Percentiles rank a stretch among this genome's conserved stretches.
phyloP scores from a whole-genome alignment of 2,888 invertebrate genomes.

The Cistogaster globosa region DNA sequence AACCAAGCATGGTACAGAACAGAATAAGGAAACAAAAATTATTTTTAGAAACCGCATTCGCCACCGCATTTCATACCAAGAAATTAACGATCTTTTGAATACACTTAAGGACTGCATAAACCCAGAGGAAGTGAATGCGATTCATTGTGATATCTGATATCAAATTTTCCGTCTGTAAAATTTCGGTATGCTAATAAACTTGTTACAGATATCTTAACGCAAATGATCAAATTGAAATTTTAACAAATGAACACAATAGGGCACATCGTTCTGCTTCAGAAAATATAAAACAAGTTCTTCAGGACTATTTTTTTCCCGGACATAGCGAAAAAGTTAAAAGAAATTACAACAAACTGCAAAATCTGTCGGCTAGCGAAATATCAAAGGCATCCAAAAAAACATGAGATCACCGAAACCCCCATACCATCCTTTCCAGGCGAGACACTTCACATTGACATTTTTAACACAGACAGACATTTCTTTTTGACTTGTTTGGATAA shows the following conservation, averaged over 20 bases:
- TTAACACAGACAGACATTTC: neutral
- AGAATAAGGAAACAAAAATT: neutral
- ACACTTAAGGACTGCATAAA: conserved; percentile 14
- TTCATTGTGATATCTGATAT: conserved; percentile 36
- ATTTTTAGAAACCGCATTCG: neutral
- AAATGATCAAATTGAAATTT: conserved; percentile 61
- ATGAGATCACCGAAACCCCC: neutral
- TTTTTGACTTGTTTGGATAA: conserved; percentile 1
- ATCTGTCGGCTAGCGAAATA: neutral
- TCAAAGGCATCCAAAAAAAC: neutral
- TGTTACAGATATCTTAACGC: conserved; percentile 58
- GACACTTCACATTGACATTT: neutral
- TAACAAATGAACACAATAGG: conserved; percentile 51
- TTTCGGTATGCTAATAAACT: conserved; percentile 47
- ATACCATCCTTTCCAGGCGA: neutral
- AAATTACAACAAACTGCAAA: conserved; percentile 15
- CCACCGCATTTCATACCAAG: neutral
- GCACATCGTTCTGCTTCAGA: conserved; percentile 35
- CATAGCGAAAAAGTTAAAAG: conserved; percentile 14
- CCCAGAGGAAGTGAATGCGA: conserved; percentile 27
- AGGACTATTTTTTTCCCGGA: conserved; percentile 44
- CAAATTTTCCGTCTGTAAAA: conserved; percentile 55
- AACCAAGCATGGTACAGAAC: neutral
- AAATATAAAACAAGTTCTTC: conserved; percentile 38
- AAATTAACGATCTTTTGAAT: neutral